phyloP scores from a whole-genome alignment of 1,140 invertebrate genomes.

The Drosophila pandora region DNA sequence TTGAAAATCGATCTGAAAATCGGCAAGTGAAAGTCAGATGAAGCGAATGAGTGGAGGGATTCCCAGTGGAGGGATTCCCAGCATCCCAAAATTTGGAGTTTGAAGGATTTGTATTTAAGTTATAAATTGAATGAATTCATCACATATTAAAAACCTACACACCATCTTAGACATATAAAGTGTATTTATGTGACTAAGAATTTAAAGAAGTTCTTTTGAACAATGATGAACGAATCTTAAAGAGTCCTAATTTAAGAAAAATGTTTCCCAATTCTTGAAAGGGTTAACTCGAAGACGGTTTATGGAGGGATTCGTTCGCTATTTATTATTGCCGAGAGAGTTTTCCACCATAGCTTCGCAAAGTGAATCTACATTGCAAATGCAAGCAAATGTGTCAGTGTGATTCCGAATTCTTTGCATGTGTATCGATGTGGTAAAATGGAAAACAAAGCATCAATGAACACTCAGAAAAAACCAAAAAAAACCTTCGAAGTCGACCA shows the following conservation, averaged over 20 bases:
- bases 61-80: not conserved
- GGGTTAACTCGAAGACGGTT: slow-evolving; percentile 19
- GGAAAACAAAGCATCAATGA: slow-evolving; percentile 74
- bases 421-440: slow-evolving; percentile 26
- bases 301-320: not conserved
- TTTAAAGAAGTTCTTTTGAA: no score
- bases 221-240: no score
- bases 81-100: not conserved
- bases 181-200: no score
- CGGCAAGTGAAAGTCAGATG: not conserved
- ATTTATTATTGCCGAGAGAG: slow-evolving; percentile 48
- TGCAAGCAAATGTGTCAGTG: slow-evolving; percentile 50
- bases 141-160: no score
- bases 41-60: not conserved
- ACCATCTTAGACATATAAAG: no score
- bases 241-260: not conserved
- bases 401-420: slow-evolving; percentile 10
- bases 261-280: slow-evolving; percentile 2
- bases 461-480: no score
- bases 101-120: not conserved
- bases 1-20: slow-evolving; percentile 30
- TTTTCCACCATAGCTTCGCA: slow-evolving; percentile 73
- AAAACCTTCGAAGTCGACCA: no score
- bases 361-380: slow-evolving; percentile 81
- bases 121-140: no score